These are phyloP conservation scores for Mionectes macconnelli DNA, from an alignment of 2,113 vertebrate species.

Conservation along the genomic window DNA sequence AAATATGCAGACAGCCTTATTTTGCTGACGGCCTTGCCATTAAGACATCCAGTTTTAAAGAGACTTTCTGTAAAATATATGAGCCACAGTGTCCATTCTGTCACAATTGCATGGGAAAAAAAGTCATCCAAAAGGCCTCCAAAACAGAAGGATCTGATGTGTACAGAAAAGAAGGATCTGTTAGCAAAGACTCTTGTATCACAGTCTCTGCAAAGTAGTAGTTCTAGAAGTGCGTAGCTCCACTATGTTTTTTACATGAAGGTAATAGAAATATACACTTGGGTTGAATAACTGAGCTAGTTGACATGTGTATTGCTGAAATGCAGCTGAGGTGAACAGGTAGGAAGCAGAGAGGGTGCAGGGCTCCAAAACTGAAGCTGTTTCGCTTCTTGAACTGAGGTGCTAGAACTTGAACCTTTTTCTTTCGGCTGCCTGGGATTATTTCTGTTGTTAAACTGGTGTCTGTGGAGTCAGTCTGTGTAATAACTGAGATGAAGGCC, in stretches of 20 bases:
- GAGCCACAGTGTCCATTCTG: background rate
- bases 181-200: background rate
- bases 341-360: background rate
- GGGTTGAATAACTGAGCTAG: background rate
- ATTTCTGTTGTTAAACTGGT: background rate
- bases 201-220: background rate
- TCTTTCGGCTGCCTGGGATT: background rate
- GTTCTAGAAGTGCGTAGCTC: background rate
- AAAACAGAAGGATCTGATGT: background rate
- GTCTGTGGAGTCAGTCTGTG: background rate
- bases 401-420: background rate
- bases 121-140: background rate
- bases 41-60: background rate
- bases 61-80: background rate
- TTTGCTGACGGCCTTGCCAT: background rate
- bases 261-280: background rate
- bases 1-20: background rate
- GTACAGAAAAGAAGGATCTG: background rate
- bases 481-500: background rate
- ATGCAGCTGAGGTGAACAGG: background rate
- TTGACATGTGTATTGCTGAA: background rate
- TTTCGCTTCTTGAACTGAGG: background rate
- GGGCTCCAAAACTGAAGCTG: background rate
- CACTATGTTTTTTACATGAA: fast-evolving
- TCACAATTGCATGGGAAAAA: background rate